Conservation (phyloP, 1,140 invertebrate genomes). For the Calycopis cecrops region DNA sequence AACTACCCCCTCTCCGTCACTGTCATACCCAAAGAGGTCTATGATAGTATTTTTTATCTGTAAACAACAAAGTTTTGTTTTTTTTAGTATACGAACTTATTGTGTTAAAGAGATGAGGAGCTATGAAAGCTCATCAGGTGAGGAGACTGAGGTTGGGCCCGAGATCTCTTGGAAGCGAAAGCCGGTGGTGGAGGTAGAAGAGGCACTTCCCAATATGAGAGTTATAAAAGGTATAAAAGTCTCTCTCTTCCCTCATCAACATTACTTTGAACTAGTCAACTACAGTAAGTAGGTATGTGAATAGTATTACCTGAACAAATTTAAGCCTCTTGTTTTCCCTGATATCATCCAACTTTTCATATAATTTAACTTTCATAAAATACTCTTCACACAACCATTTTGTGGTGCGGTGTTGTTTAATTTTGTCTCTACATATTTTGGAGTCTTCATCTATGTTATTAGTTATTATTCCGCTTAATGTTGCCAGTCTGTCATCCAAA, state of each 20-base stretch:
- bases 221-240: too few species aligned
- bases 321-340: conserved; percentile 57
- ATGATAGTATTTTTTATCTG: conserved; percentile 57
- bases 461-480: conserved; percentile 41
- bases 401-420: conserved; percentile 30
- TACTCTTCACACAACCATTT: conserved; percentile 71
- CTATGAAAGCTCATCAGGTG: too few species aligned
- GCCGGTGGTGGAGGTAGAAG: too few species aligned
- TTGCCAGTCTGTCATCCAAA: conserved; percentile 50
- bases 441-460: conserved; percentile 32
- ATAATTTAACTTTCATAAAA: conserved; percentile 57
- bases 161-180: too few species aligned
- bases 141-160: too few species aligned
- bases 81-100: too few species aligned
- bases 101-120: too few species aligned
- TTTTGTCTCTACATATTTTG: conserved; percentile 20
- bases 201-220: too few species aligned
- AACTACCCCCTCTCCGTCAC: conserved; percentile 62
- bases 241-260: too few species aligned
- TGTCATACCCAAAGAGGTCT: conserved; percentile 63
- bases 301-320: conserved; percentile 42
- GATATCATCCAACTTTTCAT: conserved; percentile 58
- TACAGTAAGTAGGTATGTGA: too few species aligned
- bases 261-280: too few species aligned
- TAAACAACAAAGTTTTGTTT: conserved; percentile 30